Percentiles rank a stretch among this genome's conserved stretches.
Evolutionary conservation across 2,113 vertebrate genomes (phyloP).

Genomic region (Mastomys natalensis): DNA sequence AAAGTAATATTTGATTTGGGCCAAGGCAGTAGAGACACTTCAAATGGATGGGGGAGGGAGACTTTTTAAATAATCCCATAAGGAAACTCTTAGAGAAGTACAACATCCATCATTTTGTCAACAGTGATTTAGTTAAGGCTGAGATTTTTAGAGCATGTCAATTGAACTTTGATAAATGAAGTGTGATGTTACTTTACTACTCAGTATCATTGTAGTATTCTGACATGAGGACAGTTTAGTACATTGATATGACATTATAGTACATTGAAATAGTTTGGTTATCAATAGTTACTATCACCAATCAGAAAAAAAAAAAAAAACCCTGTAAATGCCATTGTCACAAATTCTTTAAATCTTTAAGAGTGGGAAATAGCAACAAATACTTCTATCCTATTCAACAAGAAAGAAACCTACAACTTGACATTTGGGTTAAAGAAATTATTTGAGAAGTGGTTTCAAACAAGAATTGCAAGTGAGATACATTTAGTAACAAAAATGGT

Average conservation of each 20-base stretch:
- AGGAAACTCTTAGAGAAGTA: constrained; percentile 57
- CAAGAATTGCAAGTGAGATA: not conserved
- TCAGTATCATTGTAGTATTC: constrained; percentile 47
- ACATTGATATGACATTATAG: constrained; percentile 43
- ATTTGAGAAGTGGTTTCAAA: not conserved
- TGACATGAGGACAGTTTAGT: not conserved
- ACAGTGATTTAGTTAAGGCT: constrained; percentile 64
- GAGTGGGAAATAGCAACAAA: not conserved
- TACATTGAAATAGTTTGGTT: constrained; percentile 24
- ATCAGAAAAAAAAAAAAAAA: not conserved
- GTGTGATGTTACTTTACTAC: constrained; percentile 32
- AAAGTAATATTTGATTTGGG: constrained; percentile 41
- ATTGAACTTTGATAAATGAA: constrained; percentile 55
- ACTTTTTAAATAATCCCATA: constrained; percentile 66
- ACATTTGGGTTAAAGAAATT: not conserved
- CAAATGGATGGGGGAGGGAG: not conserved
- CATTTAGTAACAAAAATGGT: constrained; percentile 31
- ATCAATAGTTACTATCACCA: constrained; percentile 18
- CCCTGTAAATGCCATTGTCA: not conserved
- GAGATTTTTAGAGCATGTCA: constrained; percentile 42
- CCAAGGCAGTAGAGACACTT: constrained; percentile 29
- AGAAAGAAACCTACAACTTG: constrained; percentile 32
- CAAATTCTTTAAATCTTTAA: constrained; percentile 47
- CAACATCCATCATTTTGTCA: constrained; percentile 72
- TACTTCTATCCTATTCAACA: not conserved